Conservation (phyloP, 2,113 vertebrate species). For the Esox niger region DNA sequence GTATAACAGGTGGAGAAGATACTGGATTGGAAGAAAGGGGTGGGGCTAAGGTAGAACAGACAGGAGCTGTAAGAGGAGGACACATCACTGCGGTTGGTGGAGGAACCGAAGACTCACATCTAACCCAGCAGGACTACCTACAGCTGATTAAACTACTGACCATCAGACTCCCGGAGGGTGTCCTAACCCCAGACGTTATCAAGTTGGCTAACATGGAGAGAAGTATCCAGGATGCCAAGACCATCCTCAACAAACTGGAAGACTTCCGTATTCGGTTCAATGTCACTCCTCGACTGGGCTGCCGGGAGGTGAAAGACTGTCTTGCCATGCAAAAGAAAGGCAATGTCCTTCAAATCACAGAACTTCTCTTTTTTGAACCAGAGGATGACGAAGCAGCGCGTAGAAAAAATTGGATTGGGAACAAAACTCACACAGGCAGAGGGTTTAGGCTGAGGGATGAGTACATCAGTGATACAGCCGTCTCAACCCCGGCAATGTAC, state of each 20-base stretch:
- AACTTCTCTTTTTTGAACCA: slow-evolving; percentile 34
- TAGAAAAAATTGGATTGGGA: slow-evolving; percentile 10
- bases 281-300: slow-evolving; percentile 27
- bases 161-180: slow-evolving; percentile 29
- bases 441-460: slow-evolving; percentile 32
- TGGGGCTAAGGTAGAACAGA: no score
- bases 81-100: no score
- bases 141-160: slow-evolving; percentile 21
- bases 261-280: slow-evolving; percentile 4
- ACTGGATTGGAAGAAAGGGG: background rate
- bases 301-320: slow-evolving; percentile 18
- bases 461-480: slow-evolving; percentile 12
- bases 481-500: slow-evolving; percentile 35
- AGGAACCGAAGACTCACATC: background rate
- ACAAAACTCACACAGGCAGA: slow-evolving; percentile 1
- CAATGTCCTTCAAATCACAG: slow-evolving; percentile 17
- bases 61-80: no score
- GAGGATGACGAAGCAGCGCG: background rate
- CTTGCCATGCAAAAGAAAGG: slow-evolving; percentile 10
- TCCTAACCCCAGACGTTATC: slow-evolving; percentile 15
- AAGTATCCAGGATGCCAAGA: slow-evolving; percentile 22
- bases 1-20: background rate
- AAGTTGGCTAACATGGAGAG: slow-evolving; percentile 1
- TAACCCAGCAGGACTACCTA: slow-evolving; percentile 21
- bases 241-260: slow-evolving; percentile 21